Base-by-base conservation (phyloP, 2,797 vertebrate species). In the Remorina albescens region DNA sequence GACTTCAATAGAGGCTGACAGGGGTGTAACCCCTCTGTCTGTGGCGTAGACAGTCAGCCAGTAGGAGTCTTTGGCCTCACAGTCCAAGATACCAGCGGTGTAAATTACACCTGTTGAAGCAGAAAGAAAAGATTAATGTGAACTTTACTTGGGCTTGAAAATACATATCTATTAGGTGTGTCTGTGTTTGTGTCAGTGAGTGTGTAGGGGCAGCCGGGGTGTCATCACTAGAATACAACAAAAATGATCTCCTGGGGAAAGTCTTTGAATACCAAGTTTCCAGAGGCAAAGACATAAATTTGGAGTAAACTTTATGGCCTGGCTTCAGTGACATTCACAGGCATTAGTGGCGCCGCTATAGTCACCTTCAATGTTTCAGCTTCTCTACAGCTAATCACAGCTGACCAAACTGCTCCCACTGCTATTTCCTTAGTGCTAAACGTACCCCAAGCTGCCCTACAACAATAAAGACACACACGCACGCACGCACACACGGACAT, bases 21-120 rank as follows among this genome's bases (percentile, higher is more conserved):
- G 94, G 0, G 98, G 96, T 19, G 96, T 93, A 0, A 96, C 95
- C 3, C 96, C 98, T 28, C 92, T 94, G 78, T 99, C 98, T 4
- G 96, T 96, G 0, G 97, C 98, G 7, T 95, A 95, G 16, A 99
- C 95, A 0, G 96, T 97, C 53, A 99, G 87, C 98, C 98, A 99
- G 72, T 99, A 99, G 0, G 97, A 97, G 49, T 93, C 93, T 60
- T 95, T 97, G 0, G 94, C 96, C 93, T 99, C 98, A 62, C 96
- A 95, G 85, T 99, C 98, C 77, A 99, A 95, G 81, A 96, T 89
- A 71, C 96, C 97, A 28, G 96, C 95, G 16, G 97, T 99, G 86
- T 96, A 97, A 91, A 99, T 95, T 87, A 97, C 91, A 67, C 98
- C 98, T 99, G 88, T 88, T 65, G 64, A 71, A 71, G 51, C 64